Percentiles rank a stretch among this genome's conserved stretches.
Conservation (phyloP, 1,140 invertebrate species). For the Penaeus chinensis region DNA sequence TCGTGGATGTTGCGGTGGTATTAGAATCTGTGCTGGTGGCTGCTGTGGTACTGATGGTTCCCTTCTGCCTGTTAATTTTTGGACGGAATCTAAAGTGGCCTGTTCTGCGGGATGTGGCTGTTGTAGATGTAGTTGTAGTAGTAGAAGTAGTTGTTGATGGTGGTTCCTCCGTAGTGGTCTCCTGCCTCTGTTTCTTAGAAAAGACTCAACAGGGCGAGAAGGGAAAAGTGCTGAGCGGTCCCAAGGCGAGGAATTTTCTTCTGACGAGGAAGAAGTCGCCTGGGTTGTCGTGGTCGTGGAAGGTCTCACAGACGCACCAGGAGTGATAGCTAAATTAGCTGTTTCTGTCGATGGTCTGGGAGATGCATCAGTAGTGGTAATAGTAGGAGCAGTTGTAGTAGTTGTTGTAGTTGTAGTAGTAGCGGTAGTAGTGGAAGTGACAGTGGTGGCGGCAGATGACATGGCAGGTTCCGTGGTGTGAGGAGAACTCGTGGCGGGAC, state of each 20-base stretch:
- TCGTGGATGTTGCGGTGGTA: slow-evolving; percentile 4
- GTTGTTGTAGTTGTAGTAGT: not conserved
- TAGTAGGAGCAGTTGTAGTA: not conserved
- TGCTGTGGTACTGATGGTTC: not conserved
- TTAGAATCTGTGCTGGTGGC: slow-evolving; percentile 4
- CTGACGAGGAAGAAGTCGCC: not conserved
- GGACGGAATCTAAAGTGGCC: not conserved
- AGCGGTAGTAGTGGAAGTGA: not conserved
- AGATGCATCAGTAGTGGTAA: not conserved
- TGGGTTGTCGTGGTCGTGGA: not conserved
- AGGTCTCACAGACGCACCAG: no score
- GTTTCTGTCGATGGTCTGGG: slow-evolving; percentile 9
- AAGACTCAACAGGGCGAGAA: no score
- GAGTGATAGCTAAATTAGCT: no score
- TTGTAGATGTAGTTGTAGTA: slow-evolving; percentile 6
- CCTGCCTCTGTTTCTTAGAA: not conserved
- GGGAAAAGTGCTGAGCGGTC: no score
- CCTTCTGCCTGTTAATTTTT: not conserved
- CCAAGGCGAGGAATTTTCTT: no score
- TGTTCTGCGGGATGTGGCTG: not conserved
- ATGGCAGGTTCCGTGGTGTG: not conserved
- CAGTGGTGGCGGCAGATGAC: not conserved
- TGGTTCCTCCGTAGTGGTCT: slow-evolving; percentile 5
- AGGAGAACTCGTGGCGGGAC: not conserved
- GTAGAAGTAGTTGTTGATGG: not conserved